Evolutionary conservation across 2,113 vertebrate species (phyloP).

Genomic region (Clupea harengus): DNA sequence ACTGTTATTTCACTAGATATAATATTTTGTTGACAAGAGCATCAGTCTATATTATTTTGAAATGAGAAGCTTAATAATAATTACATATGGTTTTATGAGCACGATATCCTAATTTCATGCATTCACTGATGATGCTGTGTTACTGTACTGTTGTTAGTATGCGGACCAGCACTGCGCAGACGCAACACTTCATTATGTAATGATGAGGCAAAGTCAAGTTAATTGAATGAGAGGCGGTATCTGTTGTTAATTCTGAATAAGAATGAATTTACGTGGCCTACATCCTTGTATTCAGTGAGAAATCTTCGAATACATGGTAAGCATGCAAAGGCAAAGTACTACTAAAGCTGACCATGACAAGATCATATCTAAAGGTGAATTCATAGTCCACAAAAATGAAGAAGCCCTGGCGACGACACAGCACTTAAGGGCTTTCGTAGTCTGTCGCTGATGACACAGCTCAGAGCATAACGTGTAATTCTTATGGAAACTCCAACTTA

Average conservation of each 20-base stretch:
- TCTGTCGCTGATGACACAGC: too few relatives aligned
- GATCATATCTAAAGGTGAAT: too few relatives aligned
- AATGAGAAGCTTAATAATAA: too few relatives aligned
- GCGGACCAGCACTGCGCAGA: conserved; percentile 36
- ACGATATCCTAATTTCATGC: neutral
- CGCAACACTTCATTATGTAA: conserved; percentile 39
- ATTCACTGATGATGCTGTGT: neutral
- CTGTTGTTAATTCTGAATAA: neutral
- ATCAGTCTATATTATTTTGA: neutral
- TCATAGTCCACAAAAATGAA: too few relatives aligned
- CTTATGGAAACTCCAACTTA: too few relatives aligned
- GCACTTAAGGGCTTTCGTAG: too few relatives aligned
- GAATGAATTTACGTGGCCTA: neutral
- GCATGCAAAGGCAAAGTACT: too few relatives aligned
- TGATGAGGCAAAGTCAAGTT: neutral
- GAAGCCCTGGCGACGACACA: too few relatives aligned
- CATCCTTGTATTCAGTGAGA: neutral
- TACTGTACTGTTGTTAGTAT: conserved; percentile 18
- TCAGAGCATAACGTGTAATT: too few relatives aligned
- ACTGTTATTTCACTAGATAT: neutral
- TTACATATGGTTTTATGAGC: neutral
- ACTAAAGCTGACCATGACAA: too few relatives aligned
- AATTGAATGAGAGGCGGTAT: neutral
- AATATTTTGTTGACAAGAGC: neutral
- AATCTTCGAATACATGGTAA: too few relatives aligned